Base-by-base conservation (phyloP, 1,140 invertebrate species). In the Chironomus striatipennis region DNA sequence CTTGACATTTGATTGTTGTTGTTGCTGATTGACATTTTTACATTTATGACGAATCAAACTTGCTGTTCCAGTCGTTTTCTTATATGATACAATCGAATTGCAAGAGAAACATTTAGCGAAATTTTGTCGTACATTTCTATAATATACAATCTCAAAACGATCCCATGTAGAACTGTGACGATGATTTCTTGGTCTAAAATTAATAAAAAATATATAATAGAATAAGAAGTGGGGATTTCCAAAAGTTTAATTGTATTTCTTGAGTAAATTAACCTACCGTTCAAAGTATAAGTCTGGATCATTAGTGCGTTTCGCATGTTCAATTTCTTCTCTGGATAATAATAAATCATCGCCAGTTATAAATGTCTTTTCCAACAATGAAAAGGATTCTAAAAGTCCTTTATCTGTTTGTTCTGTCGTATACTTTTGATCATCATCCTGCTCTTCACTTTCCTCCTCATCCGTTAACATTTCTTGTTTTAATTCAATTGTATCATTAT, bases 151-250 rank as follows among this genome's bases (percentile, higher is more conserved):
- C 18, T 70, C 65, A 70, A 70, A 70, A 6, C 65, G 65, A 20
- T 70, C 65, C 65, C 65, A 70, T 70, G 65, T 70, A 10, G 65
- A 21, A 9, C 17, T 20, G 18, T 70, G 65, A 18, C 65, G 65
- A 70, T 70, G 65, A 70, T 70, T 70, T 70, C 65, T n/a, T 18
- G 65, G 65, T 70, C 65, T 70, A 70, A 17, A 70, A 70, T 17
- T 17, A 17, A 70, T 6, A 70, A n/a, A 20, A 70, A 12, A 70
- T 70, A 70, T n/a, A n/a, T n/a, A n/a, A n/a, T n/a, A n/a, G n/a
- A 70, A 70, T 20, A 70, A 34, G 24, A 34, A 2, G 24, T 34
- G 24, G 24, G 24, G 24, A 34, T 34, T 34, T 34, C 24, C 24
- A 34, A 57, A 57, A 0, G 1, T 15, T 57, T 15, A 57, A 12